Conservation (phyloP, 1,140 invertebrate genomes). For the Leptinotarsa undecemlineata region DNA sequence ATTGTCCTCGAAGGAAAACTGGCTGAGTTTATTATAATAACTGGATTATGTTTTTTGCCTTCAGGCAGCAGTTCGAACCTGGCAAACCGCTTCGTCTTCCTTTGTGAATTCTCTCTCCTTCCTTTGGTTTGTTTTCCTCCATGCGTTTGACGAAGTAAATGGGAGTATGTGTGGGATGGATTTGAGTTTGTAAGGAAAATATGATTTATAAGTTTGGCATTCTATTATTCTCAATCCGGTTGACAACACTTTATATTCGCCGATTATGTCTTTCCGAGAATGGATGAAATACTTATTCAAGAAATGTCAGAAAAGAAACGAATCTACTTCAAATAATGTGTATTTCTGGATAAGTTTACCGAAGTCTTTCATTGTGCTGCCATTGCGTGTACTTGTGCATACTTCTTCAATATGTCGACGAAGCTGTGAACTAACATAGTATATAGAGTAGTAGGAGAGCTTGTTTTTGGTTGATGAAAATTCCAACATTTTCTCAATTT, state of each 20-base stretch:
- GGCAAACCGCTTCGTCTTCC: slow-evolving; percentile 9
- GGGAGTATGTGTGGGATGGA: slow-evolving; percentile 27
- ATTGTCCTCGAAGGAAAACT: slow-evolving; percentile 37
- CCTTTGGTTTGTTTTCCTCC: slow-evolving; percentile 6
- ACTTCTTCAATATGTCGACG: too few species aligned
- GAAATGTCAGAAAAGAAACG: slow-evolving; percentile 21
- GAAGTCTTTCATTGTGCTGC: neutral
- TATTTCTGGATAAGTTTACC: slow-evolving; percentile 14
- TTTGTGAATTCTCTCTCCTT: slow-evolving; percentile 17
- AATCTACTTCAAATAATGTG: slow-evolving; percentile 11
- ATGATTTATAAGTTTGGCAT: slow-evolving; percentile 40
- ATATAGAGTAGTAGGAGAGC: too few species aligned
- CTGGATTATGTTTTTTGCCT: slow-evolving; percentile 41
- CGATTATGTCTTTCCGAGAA: slow-evolving; percentile 21
- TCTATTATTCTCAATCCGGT: slow-evolving; percentile 35
- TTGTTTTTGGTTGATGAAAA: too few species aligned
- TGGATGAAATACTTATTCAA: slow-evolving; percentile 29
- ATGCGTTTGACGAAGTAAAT: slow-evolving; percentile 14
- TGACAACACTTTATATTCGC: slow-evolving; percentile 35
- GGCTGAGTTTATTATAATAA: slow-evolving; percentile 47
- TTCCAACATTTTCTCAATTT: too few species aligned
- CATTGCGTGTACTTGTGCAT: too few species aligned
- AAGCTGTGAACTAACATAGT: too few species aligned
- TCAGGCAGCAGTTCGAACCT: slow-evolving; percentile 29
- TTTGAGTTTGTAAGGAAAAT: slow-evolving; percentile 37